Evolutionary conservation across 30 jellyfish, hydroid and myxozoan genomes (phyloP), one percentile per base, ranked within the genome.

Genomic region (Phacellophora camtschatica): DNA sequence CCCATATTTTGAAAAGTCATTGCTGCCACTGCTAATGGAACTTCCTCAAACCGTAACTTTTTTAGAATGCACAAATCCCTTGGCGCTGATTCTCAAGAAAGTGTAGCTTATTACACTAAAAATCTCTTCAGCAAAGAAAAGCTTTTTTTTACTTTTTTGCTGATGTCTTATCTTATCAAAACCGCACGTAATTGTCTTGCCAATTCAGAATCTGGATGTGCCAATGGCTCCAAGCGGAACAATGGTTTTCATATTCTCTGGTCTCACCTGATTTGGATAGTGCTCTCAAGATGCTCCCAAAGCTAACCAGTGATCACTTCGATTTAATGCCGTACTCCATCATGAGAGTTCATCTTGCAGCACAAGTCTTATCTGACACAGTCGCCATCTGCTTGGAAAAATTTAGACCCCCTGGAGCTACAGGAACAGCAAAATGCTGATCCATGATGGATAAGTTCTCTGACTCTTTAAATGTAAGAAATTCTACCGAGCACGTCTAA

Each of bases 1-100:
- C 89, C 88, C 36, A 13, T 85, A n/a, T 74, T 85, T 49, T 75
- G 95, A 88, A 56, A 80, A 63, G 96, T 85, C 74, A 64, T 63
- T 36, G 96, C 93, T 19, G 49, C 66, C 25, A 76, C 94, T 67
- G 63, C 82, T 74, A 95, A 76, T 85, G 95, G 86, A 24, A 94
- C 94, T n/a, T 74, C 85, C 28, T 31, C 84, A 9, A 71, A 71
- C 42, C 91, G 90, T 20, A 69, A 36, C 29, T 50, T 51, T 35
- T 46, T 46, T 53, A 27, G 51, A 30, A 69, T 82, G 94, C 68
- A 82, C 54, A 31, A 42, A 36, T 56, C 58, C 15, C 77, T 66
- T 36, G 90, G 42, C 51, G 63, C 23, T 24, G 41, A 77, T 24
- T 23, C 78, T 28, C 23, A 64, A 19, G 89, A 31, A 11, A 33